phyloP scores from a whole-genome alignment of 2,113 vertebrate species.

The Tragelaphus imberbis region DNA sequence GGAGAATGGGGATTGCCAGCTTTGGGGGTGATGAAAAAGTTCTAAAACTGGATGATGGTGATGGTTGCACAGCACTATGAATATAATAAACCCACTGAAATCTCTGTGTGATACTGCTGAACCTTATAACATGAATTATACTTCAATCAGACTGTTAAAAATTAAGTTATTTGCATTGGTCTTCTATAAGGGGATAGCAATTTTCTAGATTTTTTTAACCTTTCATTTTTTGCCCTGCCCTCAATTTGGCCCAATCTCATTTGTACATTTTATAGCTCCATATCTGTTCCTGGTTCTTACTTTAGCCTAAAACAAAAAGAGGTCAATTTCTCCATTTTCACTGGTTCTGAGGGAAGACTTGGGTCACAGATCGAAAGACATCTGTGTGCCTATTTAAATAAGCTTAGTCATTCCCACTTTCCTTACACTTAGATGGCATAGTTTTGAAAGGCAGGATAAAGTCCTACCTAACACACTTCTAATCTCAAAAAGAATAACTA shows the following conservation, averaged over 20 bases:
- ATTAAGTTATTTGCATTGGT: not conserved
- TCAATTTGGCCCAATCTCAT: not conserved
- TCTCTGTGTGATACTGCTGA: not conserved
- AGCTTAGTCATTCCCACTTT: constrained; percentile 1
- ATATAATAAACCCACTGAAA: not conserved
- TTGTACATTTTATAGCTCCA: not conserved
- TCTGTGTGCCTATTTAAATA: not conserved
- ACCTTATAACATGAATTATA: not conserved
- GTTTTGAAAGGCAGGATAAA: not conserved
- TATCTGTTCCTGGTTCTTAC: not conserved
- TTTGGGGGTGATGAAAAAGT: not conserved
- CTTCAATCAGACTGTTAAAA: not conserved
- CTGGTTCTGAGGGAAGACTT: not conserved
- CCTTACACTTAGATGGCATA: not conserved
- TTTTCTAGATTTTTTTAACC: not conserved
- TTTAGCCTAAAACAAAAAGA: not conserved
- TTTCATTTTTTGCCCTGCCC: not conserved
- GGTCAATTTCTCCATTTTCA: constrained; percentile 9
- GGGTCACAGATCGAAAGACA: not conserved
- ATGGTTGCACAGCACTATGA: not conserved
- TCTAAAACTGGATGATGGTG: not conserved
- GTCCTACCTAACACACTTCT: not conserved
- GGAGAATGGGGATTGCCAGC: not conserved
- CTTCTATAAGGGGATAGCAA: not conserved
- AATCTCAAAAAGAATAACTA: not conserved